These are phyloP conservation scores for Melopsittacus undulatus DNA, from an alignment of 2,797 vertebrate species.

Conservation along the genomic window DNA sequence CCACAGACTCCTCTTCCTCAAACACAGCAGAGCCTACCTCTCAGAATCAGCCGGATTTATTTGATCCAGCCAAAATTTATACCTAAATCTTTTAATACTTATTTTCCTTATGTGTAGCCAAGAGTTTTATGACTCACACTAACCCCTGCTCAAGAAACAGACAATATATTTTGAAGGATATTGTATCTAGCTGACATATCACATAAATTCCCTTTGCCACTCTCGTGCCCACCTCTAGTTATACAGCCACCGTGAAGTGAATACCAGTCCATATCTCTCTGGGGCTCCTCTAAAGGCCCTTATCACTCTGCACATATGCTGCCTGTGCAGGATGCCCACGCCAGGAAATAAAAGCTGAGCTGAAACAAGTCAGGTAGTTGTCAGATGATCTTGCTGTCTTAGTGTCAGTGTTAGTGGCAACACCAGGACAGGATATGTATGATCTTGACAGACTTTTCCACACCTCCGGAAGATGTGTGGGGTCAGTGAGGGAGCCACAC, in stretches of 20 bases:
- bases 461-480: not conserved
- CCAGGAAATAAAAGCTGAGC: not conserved
- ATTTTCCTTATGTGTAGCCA: conserved; percentile 40
- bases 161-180: conserved; percentile 50
- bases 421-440: not conserved
- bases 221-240: not conserved
- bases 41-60: conserved; percentile 25
- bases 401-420: not conserved
- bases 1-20: not conserved
- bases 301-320: not conserved
- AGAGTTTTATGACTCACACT: conserved; percentile 43
- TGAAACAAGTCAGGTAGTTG: not conserved
- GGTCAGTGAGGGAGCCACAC: fast-evolving
- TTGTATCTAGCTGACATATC: not conserved
- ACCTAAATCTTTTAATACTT: conserved; percentile 51
- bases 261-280: not conserved
- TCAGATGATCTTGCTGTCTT: not conserved
- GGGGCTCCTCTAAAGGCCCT: not conserved
- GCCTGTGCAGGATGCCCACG: not conserved
- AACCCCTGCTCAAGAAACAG: conserved; percentile 26
- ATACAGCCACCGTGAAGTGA: not conserved
- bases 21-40: not conserved
- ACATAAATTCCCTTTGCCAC: conserved; percentile 34
- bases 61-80: conserved; percentile 44
- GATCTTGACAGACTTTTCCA: not conserved